Evolutionary conservation across 2,888 invertebrate genomes (phyloP).

Genomic region (Drosophila merina): DNA sequence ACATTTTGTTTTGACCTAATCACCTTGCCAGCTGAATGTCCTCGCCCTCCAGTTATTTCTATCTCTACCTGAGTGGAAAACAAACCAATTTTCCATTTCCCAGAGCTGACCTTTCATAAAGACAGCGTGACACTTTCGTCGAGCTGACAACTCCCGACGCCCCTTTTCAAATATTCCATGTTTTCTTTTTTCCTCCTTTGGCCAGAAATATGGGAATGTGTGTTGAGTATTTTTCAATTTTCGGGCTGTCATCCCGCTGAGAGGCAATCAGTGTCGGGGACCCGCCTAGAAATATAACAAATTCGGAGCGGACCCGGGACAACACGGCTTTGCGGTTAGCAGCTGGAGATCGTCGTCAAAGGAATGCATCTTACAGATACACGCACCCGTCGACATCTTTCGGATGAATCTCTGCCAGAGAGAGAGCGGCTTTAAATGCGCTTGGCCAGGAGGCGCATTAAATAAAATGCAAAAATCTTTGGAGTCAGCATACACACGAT

Average conservation of each 20-base stretch:
- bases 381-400: slow-evolving; percentile 11
- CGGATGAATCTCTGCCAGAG: slow-evolving; percentile 6
- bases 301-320: slow-evolving; percentile 16
- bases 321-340: slow-evolving; percentile 41
- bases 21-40: slow-evolving; percentile 53
- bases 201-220: slow-evolving; percentile 1
- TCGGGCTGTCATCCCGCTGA: slow-evolving; percentile 48
- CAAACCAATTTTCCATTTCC: slow-evolving; percentile 41
- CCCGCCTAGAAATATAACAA: slow-evolving; percentile 48
- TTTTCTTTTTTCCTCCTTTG: slow-evolving; percentile 18
- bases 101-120: slow-evolving; percentile 47
- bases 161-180: slow-evolving; percentile 29
- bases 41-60: slow-evolving; percentile 9
- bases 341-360: slow-evolving; percentile 33
- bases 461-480: slow-evolving; percentile 52
- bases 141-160: slow-evolving; percentile 42
- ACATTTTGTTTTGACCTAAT: slow-evolving; percentile 59
- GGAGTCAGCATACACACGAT: slow-evolving; percentile 40
- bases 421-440: slow-evolving; percentile 17
- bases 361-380: slow-evolving; percentile 25
- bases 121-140: slow-evolving; percentile 63
- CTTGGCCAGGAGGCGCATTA: slow-evolving; percentile 33
- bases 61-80: slow-evolving; percentile 55
- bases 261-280: slow-evolving; percentile 63
- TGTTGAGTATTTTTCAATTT: slow-evolving; percentile 43